phyloP scores from a whole-genome alignment of 2,113 vertebrate species.

The Phaethon lepturus region DNA sequence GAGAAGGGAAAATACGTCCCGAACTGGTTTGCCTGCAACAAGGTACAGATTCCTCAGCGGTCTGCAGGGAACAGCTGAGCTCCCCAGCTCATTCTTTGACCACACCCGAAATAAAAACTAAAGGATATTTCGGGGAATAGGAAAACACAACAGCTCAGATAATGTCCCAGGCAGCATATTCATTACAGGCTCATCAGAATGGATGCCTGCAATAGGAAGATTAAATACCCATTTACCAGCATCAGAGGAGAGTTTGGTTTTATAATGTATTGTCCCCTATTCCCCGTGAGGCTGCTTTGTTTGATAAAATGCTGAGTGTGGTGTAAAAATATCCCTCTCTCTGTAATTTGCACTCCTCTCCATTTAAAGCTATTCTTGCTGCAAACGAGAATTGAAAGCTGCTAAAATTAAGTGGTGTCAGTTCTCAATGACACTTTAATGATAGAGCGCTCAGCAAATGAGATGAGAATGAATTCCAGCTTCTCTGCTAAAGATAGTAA shows the following conservation, averaged over 20 bases:
- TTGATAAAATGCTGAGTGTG: slow-evolving; percentile 88
- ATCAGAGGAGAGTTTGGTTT: slow-evolving; percentile 83
- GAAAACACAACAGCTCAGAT: slow-evolving; percentile 72
- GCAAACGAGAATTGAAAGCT: slow-evolving; percentile 90
- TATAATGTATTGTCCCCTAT: slow-evolving; percentile 83
- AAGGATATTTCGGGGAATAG: slow-evolving; percentile 73
- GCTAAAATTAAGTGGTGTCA: slow-evolving; percentile 99
- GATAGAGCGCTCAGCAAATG: slow-evolving; percentile 92
- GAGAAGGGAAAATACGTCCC: slow-evolving; percentile 61
- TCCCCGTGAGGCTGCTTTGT: slow-evolving; percentile 85
- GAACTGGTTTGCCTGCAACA: slow-evolving; percentile 67
- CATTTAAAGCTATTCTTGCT: slow-evolving; percentile 82
- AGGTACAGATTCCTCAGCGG: slow-evolving; percentile 60
- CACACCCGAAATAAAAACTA: slow-evolving; percentile 72
- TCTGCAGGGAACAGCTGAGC: slow-evolving; percentile 61
- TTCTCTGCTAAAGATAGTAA: slow-evolving; percentile 91
- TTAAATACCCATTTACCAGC: slow-evolving; percentile 86
- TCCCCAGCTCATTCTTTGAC: slow-evolving; percentile 51
- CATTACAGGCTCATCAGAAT: slow-evolving; percentile 77
- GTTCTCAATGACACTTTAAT: slow-evolving; percentile 99
- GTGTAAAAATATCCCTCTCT: slow-evolving; percentile 87
- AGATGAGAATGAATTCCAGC: slow-evolving; percentile 90
- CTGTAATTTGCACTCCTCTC: slow-evolving; percentile 82
- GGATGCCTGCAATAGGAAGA: slow-evolving; percentile 81
- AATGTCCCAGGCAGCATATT: slow-evolving; percentile 74